Base-by-base conservation (phyloP, 1,140 invertebrate species). In the Magallana gigas region DNA sequence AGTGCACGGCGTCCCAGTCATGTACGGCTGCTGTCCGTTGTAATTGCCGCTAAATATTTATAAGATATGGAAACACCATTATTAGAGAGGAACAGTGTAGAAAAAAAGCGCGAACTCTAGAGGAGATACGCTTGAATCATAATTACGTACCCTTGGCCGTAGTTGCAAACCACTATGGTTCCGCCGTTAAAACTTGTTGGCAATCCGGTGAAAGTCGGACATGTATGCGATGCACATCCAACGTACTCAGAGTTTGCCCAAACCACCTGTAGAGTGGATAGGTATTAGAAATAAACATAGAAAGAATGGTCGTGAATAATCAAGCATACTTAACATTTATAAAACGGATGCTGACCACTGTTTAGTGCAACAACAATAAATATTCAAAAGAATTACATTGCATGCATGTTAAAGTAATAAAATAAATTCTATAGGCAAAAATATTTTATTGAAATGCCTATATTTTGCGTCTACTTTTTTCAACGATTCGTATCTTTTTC, bases 81-180 rank as follows among this genome's bases (percentile, higher is more conserved):
- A 62, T 12, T 12, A 62, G 60, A 62, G 60, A 62, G 11, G n/a
- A n/a, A 62, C 14, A 62, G 60, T 16, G 60, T 16, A n/a, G n/a
- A n/a, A 62, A 7, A 62, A n/a, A 62, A 62, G 60, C 14, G 60
- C 14, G 60, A 18, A 14, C 12, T 64, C 60, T 18, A 16, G 60
- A 18, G 14, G 60, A 8, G 8, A 29, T 23, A 29, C 36, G 8
- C 60, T 1, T 12, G 23, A 23, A 23, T 1, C 1, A 23, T 23
- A 23, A 12, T n/a, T 9, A 76, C 68, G 11, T 36, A 76, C 68
- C 68, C 68, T 36, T 76, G 23, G 5, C 68, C 68, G 12, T 76
- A 76, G 36, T 76, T 76, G 68, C 68, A 76, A 76, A 76, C 68
- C 23, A 76, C 68, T 12, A 76, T 29, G 12, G 18, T 76, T 9